A percentile compares a stretch with the other conserved stretches of the same genome.
Conservation (phyloP, 2,797 vertebrate species). For the Buceros bicornis region DNA sequence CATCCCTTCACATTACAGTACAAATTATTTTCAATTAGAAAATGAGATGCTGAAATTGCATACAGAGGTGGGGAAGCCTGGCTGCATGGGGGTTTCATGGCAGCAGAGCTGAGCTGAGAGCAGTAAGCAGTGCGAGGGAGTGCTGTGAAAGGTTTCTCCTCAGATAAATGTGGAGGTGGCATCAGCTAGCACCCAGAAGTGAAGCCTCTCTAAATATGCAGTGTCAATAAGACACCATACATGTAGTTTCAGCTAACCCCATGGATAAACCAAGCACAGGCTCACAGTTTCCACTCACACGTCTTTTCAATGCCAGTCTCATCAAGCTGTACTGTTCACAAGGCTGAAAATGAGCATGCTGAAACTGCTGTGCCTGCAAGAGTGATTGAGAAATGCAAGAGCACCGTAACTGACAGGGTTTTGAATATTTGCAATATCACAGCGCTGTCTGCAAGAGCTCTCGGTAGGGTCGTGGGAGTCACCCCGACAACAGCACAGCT, state of each 20-base stretch:
- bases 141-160: not conserved
- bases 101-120: not conserved
- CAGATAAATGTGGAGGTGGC: not conserved
- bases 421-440: not conserved
- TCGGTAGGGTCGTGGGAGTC: accelerated
- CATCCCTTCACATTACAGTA: not conserved
- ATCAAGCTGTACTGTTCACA: not conserved
- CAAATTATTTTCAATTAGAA: not conserved
- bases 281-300: constrained; percentile 3
- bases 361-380: not conserved
- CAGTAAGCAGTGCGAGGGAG: not conserved
- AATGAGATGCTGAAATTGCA: not conserved
- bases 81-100: accelerated
- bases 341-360: not conserved
- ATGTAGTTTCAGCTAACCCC: not conserved
- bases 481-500: accelerated
- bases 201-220: not conserved
- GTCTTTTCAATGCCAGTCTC: not conserved
- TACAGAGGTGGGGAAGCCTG: not conserved
- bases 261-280: not conserved
- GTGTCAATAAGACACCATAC: not conserved
- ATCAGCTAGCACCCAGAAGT: not conserved
- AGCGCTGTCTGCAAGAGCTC: not conserved
- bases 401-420: not conserved
- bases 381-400: not conserved